Evolutionary conservation across 2,113 vertebrate genomes (phyloP).

Genomic region (Tragelaphus buxtoni): DNA sequence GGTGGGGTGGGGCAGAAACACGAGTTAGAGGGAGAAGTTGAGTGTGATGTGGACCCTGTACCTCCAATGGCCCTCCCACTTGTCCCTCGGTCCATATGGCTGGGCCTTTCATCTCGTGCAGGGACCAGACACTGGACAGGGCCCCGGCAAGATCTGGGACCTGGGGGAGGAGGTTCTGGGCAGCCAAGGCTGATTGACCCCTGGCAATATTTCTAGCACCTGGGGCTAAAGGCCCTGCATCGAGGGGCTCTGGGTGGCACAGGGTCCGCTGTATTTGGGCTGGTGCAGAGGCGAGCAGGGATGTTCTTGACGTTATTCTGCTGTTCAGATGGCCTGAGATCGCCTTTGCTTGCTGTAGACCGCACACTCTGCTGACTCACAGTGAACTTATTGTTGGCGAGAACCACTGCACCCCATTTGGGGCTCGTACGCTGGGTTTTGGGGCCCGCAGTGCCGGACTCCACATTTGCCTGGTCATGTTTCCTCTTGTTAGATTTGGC

Average conservation of each 20-base stretch:
- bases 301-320: background rate
- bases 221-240: no score
- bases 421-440: background rate
- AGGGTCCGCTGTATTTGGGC: background rate
- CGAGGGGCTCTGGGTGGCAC: background rate
- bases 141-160: accelerated
- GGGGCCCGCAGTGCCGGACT: background rate
- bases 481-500: constrained; percentile 16
- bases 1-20: background rate
- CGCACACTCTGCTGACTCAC: background rate
- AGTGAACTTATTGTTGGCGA: constrained; percentile 9
- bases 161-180: background rate
- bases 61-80: background rate
- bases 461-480: background rate
- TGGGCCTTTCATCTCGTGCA: accelerated
- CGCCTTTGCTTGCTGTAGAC: background rate
- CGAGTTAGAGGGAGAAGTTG: background rate
- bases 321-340: background rate
- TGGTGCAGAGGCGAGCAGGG: background rate
- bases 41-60: background rate
- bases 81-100: accelerated
- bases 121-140: background rate
- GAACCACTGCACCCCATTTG: background rate
- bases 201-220: background rate
- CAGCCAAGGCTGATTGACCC: background rate